phyloP scores from a whole-genome alignment of 2,797 vertebrate genomes.

The Pampus argenteus region DNA sequence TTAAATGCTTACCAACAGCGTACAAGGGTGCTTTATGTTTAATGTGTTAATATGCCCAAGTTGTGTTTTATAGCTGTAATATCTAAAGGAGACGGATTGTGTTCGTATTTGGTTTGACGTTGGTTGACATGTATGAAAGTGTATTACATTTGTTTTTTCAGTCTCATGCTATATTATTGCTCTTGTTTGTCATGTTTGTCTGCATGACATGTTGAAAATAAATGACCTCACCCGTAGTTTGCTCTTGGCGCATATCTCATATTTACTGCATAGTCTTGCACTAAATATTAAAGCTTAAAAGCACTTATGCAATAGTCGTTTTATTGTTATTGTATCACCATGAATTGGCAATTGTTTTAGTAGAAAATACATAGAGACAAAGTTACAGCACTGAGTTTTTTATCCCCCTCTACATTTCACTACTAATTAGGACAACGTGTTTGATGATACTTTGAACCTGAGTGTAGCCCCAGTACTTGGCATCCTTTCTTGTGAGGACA shows the following conservation, averaged over 20 bases:
- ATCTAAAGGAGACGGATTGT: no score
- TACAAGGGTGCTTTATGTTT: no score
- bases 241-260: background rate
- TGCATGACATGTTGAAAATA: no score
- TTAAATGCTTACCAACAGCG: no score
- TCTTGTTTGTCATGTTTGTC: no score
- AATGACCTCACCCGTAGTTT: no score
- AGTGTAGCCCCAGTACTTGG: constrained; percentile 24
- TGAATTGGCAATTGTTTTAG: background rate
- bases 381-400: background rate
- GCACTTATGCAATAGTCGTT: background rate
- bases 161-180: no score
- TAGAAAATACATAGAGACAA: background rate
- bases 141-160: no score
- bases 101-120: no score
- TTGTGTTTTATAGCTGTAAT: no score
- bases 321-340: constrained; percentile 4
- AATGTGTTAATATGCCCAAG: no score
- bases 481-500: constrained; percentile 12
- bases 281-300: background rate
- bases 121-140: no score
- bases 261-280: constrained; percentile 4
- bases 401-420: constrained; percentile 19
- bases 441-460: constrained; percentile 35
- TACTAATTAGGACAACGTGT: constrained; percentile 17